Percentiles rank a stretch among this genome's conserved stretches.
Conservation (phyloP, 2,113 vertebrate genomes). For the Pelobates fuscus region DNA sequence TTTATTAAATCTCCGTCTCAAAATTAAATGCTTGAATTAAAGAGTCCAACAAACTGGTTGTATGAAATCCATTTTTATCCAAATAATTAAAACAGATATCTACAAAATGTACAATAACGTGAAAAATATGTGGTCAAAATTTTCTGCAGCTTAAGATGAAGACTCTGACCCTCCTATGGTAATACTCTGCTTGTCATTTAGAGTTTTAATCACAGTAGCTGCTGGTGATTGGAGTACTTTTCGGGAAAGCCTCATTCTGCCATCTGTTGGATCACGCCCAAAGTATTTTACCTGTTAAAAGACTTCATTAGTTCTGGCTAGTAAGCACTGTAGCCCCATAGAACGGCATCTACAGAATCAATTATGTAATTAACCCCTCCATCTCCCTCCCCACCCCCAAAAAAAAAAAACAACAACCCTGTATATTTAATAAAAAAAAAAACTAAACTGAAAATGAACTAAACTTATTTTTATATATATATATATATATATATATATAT, state of each 20-base stretch:
- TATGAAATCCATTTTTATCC: conserved; percentile 44
- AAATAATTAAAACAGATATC: conserved; percentile 50
- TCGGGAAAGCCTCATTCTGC: conserved; percentile 93
- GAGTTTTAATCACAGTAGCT: conserved; percentile 73
- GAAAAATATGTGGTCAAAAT: background rate
- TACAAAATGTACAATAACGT: conserved; percentile 43
- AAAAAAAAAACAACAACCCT: too few relatives aligned
- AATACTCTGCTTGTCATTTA: conserved; percentile 86
- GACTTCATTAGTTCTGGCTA: conserved; percentile 41
- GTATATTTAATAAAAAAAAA: too few relatives aligned
- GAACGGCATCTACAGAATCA: too few relatives aligned
- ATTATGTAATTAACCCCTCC: too few relatives aligned
- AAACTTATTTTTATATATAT: too few relatives aligned
- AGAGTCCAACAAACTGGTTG: background rate
- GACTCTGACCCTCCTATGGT: conserved; percentile 69
- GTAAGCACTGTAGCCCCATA: too few relatives aligned
- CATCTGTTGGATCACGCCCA: conserved; percentile 93
- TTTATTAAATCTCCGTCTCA: too few relatives aligned
- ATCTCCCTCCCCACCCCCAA: too few relatives aligned
- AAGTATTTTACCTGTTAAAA: conserved; percentile 92
- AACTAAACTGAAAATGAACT: too few relatives aligned
- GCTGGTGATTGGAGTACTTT: conserved; percentile 90
- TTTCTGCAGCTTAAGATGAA: conserved; percentile 43
- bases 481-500: too few relatives aligned
- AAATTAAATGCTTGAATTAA: background rate